Evolutionary conservation across 2,797 vertebrate genomes (phyloP).

Genomic region (Perodicticus potto): DNA sequence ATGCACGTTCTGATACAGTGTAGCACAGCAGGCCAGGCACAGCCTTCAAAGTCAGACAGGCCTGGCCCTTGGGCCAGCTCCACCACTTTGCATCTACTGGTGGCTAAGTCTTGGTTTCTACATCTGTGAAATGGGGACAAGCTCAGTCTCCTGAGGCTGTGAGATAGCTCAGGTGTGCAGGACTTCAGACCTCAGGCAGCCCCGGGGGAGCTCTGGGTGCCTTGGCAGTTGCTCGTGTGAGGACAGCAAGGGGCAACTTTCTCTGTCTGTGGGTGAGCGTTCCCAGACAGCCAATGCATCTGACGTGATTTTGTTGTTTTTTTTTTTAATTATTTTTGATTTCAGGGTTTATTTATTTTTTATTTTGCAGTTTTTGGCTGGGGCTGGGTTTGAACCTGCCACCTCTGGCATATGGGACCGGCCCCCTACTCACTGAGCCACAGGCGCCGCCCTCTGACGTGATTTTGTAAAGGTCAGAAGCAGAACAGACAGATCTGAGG

Average conservation of each 20-base stretch:
- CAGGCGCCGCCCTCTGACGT: too few species aligned
- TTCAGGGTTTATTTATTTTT: too few species aligned
- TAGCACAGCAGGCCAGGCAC: accelerated
- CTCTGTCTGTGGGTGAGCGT: not conserved
- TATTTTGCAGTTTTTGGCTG: too few species aligned
- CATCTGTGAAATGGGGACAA: not conserved
- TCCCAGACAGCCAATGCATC: not conserved
- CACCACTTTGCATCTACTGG: accelerated
- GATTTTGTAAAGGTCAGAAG: not conserved
- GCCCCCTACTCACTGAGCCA: too few species aligned
- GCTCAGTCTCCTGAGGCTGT: not conserved
- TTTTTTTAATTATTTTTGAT: too few species aligned
- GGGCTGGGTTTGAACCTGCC: too few species aligned
- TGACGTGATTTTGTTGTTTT: not conserved
- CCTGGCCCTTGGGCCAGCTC: not conserved
- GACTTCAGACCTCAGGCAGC: not conserved
- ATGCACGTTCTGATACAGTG: accelerated
- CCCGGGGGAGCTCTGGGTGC: accelerated
- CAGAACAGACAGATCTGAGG: not conserved
- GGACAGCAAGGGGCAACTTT: not conserved
- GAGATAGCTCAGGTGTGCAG: too few species aligned
- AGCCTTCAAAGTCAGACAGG: not conserved
- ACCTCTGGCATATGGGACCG: too few species aligned
- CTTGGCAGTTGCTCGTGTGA: not conserved
- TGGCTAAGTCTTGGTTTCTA: not conserved